Evolutionary conservation across 2,888 invertebrate genomes (phyloP), one percentile per base, ranked within the genome.

Genomic region (Drepana falcataria): DNA sequence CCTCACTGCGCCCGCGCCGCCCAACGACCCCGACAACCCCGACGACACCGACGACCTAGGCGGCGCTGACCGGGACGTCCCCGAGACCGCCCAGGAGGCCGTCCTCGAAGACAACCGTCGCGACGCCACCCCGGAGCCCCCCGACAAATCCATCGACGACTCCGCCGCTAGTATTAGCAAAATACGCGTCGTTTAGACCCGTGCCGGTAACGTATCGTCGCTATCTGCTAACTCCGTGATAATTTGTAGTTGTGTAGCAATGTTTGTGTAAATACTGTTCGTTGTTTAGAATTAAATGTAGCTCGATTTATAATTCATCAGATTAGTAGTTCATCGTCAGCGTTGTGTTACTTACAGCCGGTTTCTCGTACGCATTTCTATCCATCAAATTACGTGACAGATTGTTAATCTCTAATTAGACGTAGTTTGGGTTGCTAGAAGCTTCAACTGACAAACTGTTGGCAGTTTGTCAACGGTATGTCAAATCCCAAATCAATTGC

Each of bases 111-210:
- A 77, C 55, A 75, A 78, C 54, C 65, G 70, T 3, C 64, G 59
- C 47, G 56, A 60, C 35, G 59, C 58, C 48, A 60, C 79, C 2
- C 81, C 83, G 4, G 82, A 81, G 48, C 76, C 77, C 0, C 83
- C 85, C 4, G 89, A 87, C 59, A 87, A 89, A 61, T 59, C 82
- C 4, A 75, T 87, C 56, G 83, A 87, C 3, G 82, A 82, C 33
- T 67, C 64, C 52, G 59, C 74, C 48, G 63, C 64, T 47, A 69
- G 65, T 53, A 58, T 82, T 56, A 72, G 72, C 57, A 84, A 86
- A 64, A 86, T 86, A 68, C 72, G 71, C 62, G 84, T 86, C 48
- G 71, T 86, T 56, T 81, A 67, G 71, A 57, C 37, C 7, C 7
- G 21, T 49, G 35, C 21, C 41, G 40, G 33, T 48, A 2, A 33